Conservation (phyloP, 92 coral and sea anemone species). For the Phymanthus crucifer region DNA sequence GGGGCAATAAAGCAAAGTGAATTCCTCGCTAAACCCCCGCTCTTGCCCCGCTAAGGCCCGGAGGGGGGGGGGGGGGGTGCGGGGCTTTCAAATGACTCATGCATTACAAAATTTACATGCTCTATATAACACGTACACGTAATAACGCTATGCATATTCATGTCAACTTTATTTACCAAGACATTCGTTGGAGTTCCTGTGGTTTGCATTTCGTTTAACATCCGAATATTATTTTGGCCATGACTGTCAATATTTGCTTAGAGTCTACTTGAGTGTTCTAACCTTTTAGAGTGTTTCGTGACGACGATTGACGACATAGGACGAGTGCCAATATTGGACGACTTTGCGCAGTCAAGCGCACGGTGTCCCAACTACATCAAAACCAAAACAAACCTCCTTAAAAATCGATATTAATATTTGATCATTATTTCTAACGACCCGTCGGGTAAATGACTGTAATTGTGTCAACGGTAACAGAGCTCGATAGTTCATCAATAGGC, state of each 20-base stretch:
- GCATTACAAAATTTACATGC: no score
- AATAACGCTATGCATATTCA: no score
- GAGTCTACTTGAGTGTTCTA: background rate
- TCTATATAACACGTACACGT: no score
- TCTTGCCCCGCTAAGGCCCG: no score
- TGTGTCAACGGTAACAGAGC: background rate
- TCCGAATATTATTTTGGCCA: background rate
- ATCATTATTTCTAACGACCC: background rate
- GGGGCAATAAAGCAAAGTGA: no score
- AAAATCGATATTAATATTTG: background rate
- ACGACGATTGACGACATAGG: background rate
- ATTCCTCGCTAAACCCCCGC: no score
- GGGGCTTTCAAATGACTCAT: no score
- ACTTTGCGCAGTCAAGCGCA: slow-evolving; percentile 9
- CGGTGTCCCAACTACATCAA: background rate
- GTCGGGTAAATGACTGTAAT: background rate
- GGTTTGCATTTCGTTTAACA: background rate
- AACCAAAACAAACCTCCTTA: background rate
- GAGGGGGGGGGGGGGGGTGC: no score
- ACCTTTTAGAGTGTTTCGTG: background rate
- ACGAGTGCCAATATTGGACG: background rate
- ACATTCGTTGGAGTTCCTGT: background rate
- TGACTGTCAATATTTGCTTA: background rate
- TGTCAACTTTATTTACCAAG: no score
- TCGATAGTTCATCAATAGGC: background rate